Evolutionary conservation across 2,888 invertebrate genomes (phyloP).

Genomic region (Lasioglossum malachurum): DNA sequence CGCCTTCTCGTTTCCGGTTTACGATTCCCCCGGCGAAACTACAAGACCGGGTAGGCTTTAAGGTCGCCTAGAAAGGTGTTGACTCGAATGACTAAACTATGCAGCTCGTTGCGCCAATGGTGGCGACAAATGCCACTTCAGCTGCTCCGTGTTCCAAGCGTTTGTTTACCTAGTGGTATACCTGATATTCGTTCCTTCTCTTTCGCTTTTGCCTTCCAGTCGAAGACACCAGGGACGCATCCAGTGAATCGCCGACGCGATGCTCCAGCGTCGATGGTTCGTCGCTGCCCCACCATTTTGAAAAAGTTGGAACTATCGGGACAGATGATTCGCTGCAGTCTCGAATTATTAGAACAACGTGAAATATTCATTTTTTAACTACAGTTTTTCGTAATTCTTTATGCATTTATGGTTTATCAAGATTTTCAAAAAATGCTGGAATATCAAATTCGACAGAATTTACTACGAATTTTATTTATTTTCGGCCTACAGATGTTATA

Average conservation of each 20-base stretch:
- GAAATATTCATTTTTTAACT: neutral
- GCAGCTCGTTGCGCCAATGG: neutral
- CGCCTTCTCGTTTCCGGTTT: neutral
- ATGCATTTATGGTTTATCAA: too few relatives aligned
- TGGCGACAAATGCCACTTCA: conserved; percentile 18
- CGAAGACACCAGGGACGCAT: neutral
- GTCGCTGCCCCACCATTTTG: neutral
- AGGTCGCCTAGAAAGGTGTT: neutral
- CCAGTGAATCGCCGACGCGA: conserved; percentile 28
- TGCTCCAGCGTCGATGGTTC: neutral
- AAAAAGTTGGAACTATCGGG: neutral
- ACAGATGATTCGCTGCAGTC: neutral
- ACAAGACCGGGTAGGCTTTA: neutral
- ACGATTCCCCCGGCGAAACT: neutral
- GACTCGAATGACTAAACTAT: conserved; percentile 41
- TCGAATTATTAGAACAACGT: neutral
- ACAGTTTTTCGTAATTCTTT: neutral
- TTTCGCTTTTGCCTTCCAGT: neutral
- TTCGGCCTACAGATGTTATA: too few relatives aligned
- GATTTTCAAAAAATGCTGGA: too few relatives aligned
- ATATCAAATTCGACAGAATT: too few relatives aligned
- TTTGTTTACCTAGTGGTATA: neutral
- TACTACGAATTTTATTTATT: too few relatives aligned
- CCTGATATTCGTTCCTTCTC: neutral
- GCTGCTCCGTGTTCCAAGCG: neutral